Base-by-base conservation (phyloP, 2,113 vertebrate species). In the Polypterus bichir region DNA sequence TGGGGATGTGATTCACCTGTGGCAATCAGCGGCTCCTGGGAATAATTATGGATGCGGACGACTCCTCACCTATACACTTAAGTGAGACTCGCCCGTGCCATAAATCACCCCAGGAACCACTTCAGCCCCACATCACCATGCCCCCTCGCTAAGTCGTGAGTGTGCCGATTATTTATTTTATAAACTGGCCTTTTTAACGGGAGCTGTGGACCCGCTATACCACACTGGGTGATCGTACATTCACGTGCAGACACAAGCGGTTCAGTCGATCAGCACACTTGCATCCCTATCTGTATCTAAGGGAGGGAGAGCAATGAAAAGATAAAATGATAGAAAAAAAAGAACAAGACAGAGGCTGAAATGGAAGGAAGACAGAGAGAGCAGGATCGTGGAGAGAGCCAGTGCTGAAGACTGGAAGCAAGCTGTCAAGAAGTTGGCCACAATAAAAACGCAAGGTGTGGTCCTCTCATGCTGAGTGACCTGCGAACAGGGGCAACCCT, bases 241-340 rank as follows among this genome's bases (percentile, higher is more conserved):
- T 63, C 3, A 64, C 63, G 71, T 68, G 66, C 59, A 65, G 55
- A 3, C 9, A 57, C 58, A 46, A 59, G 68, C 70, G 62, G 69
- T 68, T 70, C 66, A 70, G 64, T 60, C 57, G 55, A 57, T 62
- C 54, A 71, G 68, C 71, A 59, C 4, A 5, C 5, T 67, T 66
- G 62, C 64, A 65, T 56, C 66, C 59, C 66, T 8, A 71, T 27
- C 27, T 2, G 27, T 27, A 27, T 27, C 27, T 27, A 27, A 27
- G 27, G 27, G 48, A 46, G 45, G 10, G 4, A 48, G 5, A 4
- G 3, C 9, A 48, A 62, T 65, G 49, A 59, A 49, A 57, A 67
- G 56, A 59, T 27, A 48, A 64, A 2, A 59, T 11, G 59, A 66
- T 65, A 2, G n/a, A 46, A 59, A 61, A 44, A 56, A 49, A 4